Percentiles rank a stretch among this genome's conserved stretches.
Evolutionary conservation across 2,888 invertebrate genomes (phyloP).

Genomic region (Orchestes rusci): DNA sequence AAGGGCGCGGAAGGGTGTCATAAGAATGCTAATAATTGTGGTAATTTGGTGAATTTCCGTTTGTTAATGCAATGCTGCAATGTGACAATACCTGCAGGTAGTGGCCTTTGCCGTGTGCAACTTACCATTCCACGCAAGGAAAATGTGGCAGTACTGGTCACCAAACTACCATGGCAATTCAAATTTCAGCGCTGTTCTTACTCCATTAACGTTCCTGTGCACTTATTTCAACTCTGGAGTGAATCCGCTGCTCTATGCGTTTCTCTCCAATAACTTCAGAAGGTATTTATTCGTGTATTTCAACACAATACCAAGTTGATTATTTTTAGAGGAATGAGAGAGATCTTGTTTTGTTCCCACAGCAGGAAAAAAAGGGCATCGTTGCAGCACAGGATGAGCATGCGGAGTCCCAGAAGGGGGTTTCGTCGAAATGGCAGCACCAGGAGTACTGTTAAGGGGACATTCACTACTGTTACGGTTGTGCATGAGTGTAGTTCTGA

Average conservation of each 20-base stretch:
- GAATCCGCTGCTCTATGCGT: slow-evolving; percentile 86
- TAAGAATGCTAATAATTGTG: slow-evolving; percentile 82
- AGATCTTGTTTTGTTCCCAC: slow-evolving; percentile 60
- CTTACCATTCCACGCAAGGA: slow-evolving; percentile 80
- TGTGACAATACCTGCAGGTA: not conserved
- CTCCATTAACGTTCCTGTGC: slow-evolving; percentile 79
- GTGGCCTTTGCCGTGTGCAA: slow-evolving; percentile 80
- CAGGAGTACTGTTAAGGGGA: slow-evolving; percentile 22
- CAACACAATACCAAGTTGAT: slow-evolving; percentile 2
- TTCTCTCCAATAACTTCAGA: slow-evolving; percentile 61
- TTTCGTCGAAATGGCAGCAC: slow-evolving; percentile 19
- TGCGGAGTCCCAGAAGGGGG: slow-evolving; percentile 12
- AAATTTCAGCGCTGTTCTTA: slow-evolving; percentile 69
- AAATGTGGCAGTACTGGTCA: slow-evolving; percentile 80
- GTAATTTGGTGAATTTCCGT: slow-evolving; percentile 44
- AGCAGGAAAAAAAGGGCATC: slow-evolving; percentile 29
- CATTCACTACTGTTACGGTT: slow-evolving; percentile 20
- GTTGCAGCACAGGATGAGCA: slow-evolving; percentile 16
- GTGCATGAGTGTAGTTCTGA: slow-evolving; percentile 24
- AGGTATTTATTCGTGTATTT: slow-evolving; percentile 30
- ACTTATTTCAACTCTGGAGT: slow-evolving; percentile 87
- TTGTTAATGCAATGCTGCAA: not conserved
- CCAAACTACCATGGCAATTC: slow-evolving; percentile 53
- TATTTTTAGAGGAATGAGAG: slow-evolving; percentile 64
- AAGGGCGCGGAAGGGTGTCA: slow-evolving; percentile 74